Evolutionary conservation across 2,888 invertebrate species (phyloP), one percentile per base, ranked within the genome.

Genomic region (Watsonalla binaria): DNA sequence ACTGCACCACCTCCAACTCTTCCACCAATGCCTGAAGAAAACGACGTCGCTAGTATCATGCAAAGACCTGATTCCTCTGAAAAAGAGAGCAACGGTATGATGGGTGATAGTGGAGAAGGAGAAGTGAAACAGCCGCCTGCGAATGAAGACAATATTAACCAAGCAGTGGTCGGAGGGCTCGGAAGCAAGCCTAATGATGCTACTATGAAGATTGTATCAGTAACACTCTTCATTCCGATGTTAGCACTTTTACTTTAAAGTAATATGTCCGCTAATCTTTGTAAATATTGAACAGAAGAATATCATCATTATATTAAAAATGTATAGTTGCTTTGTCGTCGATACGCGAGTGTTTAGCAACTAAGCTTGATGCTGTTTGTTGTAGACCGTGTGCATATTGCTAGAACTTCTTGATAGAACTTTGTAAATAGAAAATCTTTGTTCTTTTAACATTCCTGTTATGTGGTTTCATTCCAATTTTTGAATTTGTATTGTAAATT

Each of bases 1-100:
- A 90, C 92, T 42, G 83, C 85, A 53, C 78, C 89, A 9, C 90
- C 92, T 6, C 91, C 92, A 51, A 90, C 90, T 49, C 88, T 89
- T 24, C 90, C 91, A 50, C 92, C 93, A 39, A 80, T 82, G 54
- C 87, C 91, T 11, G 86, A 84, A 58, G 86, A 85, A 58, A 85
- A 86, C 53, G 86, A 85, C 45, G 82, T 86, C 45, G 82, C 87
- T 5, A 83, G 78, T 56, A 66, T 73, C 6, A 80, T 84, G 53
- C 80, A 78, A 55, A 79, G 81, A 55, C 68, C 75, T 6, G 76
- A 78, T 46, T 65, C 75, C 15, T 74, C 67, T 45, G 82, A 84
- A 51, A 73, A 78, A 57, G 82, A 82, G 48, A 80, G 76, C 53
- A 77, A 77, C 54, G 80, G 81, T 47, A 76, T 85, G 63, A 66